These are phyloP conservation scores for Zaprionus davidi DNA, from an alignment of 1,140 invertebrate genomes.

Conservation along the genomic window DNA sequence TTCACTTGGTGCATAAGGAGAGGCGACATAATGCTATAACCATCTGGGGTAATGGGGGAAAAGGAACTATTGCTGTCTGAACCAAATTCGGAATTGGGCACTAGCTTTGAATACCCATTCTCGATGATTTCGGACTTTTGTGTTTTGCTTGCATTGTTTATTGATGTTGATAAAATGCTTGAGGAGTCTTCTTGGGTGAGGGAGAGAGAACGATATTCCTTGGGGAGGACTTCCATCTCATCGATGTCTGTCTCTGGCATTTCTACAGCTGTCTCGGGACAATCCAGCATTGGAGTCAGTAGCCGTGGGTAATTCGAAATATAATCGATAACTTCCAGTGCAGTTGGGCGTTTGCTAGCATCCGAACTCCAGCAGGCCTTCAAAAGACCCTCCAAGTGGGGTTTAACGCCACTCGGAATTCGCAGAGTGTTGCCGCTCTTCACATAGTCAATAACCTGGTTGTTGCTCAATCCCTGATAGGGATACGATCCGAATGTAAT, in stretches of 20 bases:
- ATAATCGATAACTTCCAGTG: conserved; percentile 91
- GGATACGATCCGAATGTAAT: conserved; percentile 95
- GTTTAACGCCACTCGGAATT: conserved; percentile 90
- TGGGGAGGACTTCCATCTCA: conserved; percentile 56
- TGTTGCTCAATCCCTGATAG: conserved; percentile 93
- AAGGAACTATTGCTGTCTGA: conserved; percentile 16
- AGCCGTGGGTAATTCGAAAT: conserved; percentile 91
- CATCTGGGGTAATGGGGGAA: conserved; percentile 63
- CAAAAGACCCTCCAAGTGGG: conserved; percentile 90
- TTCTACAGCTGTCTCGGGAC: conserved; percentile 89
- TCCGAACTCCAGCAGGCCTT: conserved; percentile 91
- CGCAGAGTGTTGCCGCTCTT: conserved; percentile 89
- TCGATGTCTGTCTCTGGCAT: conserved; percentile 81
- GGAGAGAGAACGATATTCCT: conserved; percentile 31
- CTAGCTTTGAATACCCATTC: not conserved
- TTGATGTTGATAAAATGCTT: conserved; percentile 30
- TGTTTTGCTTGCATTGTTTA: conserved; percentile 6
- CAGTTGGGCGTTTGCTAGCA: conserved; percentile 89
- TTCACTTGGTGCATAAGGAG: conserved; percentile 44
- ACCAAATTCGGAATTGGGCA: conserved; percentile 3
- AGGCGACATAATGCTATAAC: conserved; percentile 76
- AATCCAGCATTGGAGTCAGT: conserved; percentile 91
- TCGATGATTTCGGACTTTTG: not conserved
- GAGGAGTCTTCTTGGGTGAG: conserved; percentile 32
- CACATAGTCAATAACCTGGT: conserved; percentile 92